phyloP scores from a whole-genome alignment of 2,113 vertebrate genomes.

The Heteronetta atricapilla region DNA sequence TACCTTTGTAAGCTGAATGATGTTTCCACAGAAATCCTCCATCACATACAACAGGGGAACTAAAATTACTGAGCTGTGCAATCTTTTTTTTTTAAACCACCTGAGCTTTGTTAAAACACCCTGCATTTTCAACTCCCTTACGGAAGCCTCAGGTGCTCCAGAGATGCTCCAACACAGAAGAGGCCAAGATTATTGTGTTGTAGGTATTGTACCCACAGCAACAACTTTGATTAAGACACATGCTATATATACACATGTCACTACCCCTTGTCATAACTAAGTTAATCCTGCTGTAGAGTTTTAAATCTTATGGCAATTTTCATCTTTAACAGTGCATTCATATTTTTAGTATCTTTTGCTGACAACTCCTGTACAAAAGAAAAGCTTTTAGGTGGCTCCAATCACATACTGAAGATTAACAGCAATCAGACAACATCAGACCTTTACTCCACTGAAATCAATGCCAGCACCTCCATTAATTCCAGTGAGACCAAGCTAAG shows the following conservation, averaged over 20 bases:
- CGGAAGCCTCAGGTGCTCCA: neutral
- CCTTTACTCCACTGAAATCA: neutral
- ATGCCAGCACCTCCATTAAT: neutral
- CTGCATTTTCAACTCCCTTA: neutral
- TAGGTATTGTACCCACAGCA: neutral
- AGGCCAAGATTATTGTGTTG: no score
- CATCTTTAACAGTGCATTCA: neutral
- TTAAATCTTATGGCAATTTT: neutral
- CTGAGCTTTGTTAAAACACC: neutral
- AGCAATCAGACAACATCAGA: neutral
- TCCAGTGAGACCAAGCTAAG: neutral
- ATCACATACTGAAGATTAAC: neutral
- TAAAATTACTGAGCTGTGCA: neutral
- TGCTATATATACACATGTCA: accelerated
- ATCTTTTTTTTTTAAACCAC: neutral
- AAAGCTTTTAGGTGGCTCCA: neutral
- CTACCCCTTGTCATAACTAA: neutral
- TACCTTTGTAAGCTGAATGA: neutral
- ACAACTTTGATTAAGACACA: neutral
- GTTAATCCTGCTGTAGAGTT: neutral
- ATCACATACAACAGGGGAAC: neutral
- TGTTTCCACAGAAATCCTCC: neutral
- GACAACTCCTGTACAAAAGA: neutral
- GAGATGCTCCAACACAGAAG: neutral
- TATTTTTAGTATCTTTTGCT: neutral